Evolutionary conservation across 2,113 vertebrate genomes (phyloP), one percentile per base, ranked within the genome.

Genomic region (Atrichornis clamosus): DNA sequence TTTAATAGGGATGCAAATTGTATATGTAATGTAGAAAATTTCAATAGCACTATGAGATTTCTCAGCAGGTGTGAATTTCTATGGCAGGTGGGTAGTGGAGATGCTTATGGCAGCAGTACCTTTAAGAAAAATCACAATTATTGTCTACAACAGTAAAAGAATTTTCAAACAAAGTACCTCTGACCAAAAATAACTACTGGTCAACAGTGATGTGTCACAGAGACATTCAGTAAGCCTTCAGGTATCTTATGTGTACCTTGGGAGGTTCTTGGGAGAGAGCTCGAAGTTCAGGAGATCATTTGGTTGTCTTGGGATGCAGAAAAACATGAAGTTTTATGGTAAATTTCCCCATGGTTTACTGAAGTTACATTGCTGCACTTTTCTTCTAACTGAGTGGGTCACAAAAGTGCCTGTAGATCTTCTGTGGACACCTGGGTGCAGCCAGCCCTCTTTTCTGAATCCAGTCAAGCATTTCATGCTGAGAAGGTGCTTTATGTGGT

Each of bases 181-280:
- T 59, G 52, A 33, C 21, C 10, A 64, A 4, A 55, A 84, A 11
- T 63, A 63, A 30, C 18, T 72, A 3, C 39, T 56, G 27, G 17
- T 88, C 67, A 64, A 44, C 16, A n/a, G 15, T 0, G 1, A 8
- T 42, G 10, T 63, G 44, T 59, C 37, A 41, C 2, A 2, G 62
- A 89, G 65, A 32, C 16, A 27, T 78, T 87, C 46, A 74, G 2
- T 4, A 13, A 65, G 26, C 35, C 35, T 55, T 84, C 39, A 44
- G 0, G 0, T 60, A 22, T 53, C 11, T 77, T 50, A 19, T 8
- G 1, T 39, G 22, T 62, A 28, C 37, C 4, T 55, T 50, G 33
- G 15, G 22, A 82, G 15, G 11, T 5, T 91, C 58, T 59, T 87
- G 56, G 13, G 30, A 53, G 30, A 63, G 32, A 77, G 10, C 70